Percentiles rank a stretch among this genome's conserved stretches.
phyloP scores from a whole-genome alignment of 2,888 invertebrate genomes.

The Phytoseiulus persimilis region DNA sequence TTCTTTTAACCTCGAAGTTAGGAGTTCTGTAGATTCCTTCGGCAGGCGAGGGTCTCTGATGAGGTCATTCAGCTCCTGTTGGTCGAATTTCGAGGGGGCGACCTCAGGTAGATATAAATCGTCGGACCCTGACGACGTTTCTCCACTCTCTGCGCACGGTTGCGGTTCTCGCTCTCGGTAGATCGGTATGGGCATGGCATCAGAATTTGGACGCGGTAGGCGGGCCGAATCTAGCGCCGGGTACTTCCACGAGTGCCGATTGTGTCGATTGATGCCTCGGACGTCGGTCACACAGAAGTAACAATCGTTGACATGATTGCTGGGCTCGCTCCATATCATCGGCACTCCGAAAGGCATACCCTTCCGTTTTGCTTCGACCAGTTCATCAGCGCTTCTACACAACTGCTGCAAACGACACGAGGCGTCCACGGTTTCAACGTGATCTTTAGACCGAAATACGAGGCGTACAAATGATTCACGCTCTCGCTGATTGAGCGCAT shows the following conservation, averaged over 20 bases:
- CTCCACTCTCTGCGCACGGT: no score
- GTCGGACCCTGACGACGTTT: no score
- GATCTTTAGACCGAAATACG: neutral
- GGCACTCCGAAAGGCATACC: conserved; percentile 47
- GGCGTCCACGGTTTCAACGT: neutral
- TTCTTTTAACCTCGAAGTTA: no score
- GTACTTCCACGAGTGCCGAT: neutral
- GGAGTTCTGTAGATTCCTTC: no score
- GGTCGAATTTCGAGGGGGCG: no score
- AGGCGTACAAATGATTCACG: neutral
- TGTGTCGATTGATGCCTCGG: conserved; percentile 1
- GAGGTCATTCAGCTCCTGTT: no score
- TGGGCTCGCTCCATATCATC: conserved; percentile 47
- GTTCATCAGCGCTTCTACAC: neutral
- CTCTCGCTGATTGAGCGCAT: neutral
- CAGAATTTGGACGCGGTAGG: no score
- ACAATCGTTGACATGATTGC: conserved; percentile 47
- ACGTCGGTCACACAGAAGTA: conserved; percentile 47
- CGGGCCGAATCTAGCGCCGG: no score
- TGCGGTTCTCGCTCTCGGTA: no score
- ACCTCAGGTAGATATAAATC: no score
- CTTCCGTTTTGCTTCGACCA: neutral
- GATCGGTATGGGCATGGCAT: no score
- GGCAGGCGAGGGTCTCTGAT: no score
- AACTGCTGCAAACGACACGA: neutral